Conservation (phyloP, 2,113 vertebrate genomes). For the Eleginops maclovinus region DNA sequence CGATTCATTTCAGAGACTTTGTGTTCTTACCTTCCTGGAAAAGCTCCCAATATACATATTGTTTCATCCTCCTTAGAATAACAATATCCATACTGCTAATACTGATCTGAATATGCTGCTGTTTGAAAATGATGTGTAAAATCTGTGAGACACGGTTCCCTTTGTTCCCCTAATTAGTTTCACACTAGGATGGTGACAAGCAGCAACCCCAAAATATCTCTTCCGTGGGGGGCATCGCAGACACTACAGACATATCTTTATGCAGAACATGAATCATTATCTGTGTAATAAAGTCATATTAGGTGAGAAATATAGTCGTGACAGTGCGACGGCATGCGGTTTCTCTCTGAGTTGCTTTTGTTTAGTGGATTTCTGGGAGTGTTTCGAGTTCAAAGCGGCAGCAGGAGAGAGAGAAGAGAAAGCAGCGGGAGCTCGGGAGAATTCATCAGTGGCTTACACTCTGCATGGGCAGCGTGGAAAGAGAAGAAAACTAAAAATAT, state of each 20-base stretch:
- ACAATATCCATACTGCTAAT: too few relatives aligned
- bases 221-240: neutral
- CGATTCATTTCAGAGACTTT: too few relatives aligned
- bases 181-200: neutral
- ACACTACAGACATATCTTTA: neutral
- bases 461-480: constrained; percentile 27
- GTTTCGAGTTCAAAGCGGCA: constrained; percentile 52
- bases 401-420: neutral
- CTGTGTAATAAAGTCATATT: constrained; percentile 28
- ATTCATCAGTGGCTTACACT: constrained; percentile 55
- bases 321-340: constrained; percentile 10
- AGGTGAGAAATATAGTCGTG: neutral
- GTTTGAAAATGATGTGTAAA: neutral
- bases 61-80: neutral
- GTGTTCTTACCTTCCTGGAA: too few relatives aligned
- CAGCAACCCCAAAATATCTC: neutral
- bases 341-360: constrained; percentile 40
- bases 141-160: neutral
- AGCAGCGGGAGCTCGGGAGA: constrained; percentile 22
- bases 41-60: neutral
- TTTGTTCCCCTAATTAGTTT: constrained; percentile 29
- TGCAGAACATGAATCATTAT: constrained; percentile 33
- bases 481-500: constrained; percentile 36
- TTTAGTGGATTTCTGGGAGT: constrained; percentile 35
- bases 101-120: neutral